Conservation (phyloP, 23 tunicate species). For the Ciona savignyi region DNA sequence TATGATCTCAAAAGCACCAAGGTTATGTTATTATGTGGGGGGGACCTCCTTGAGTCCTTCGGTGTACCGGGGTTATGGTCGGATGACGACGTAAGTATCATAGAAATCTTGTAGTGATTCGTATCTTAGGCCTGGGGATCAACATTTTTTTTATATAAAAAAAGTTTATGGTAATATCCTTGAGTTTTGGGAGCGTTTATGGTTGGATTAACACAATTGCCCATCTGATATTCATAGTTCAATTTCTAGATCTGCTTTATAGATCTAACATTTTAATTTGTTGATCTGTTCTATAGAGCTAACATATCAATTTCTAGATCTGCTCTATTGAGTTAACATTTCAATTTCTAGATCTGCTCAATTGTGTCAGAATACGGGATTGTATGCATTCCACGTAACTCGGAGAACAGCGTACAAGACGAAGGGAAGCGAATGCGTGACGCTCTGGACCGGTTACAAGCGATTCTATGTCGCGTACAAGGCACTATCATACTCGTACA, state of each 20-base stretch:
- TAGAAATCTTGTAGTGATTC: no score
- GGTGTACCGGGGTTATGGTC: constrained; percentile 59
- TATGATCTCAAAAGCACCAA: constrained; percentile 65
- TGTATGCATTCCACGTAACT: constrained; percentile 75
- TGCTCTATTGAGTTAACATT: no score
- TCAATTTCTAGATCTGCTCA: constrained; percentile 50
- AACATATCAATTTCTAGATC: no score
- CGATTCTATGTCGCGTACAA: constrained; percentile 22
- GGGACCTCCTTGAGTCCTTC: constrained; percentile 73
- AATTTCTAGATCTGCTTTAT: no score
- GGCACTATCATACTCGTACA: constrained; percentile 75
- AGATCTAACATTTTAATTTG: no score
- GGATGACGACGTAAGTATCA: constrained; percentile 76
- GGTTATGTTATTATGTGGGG: constrained; percentile 74
- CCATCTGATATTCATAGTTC: no score
- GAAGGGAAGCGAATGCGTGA: constrained; percentile 18
- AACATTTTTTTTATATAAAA: no score
- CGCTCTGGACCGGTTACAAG: constrained; percentile 53
- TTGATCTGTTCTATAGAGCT: no score
- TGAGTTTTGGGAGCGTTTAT: no score
- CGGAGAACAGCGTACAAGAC: neutral
- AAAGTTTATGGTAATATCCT: no score
- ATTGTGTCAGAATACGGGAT: constrained; percentile 62
- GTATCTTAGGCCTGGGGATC: no score
- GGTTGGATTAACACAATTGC: no score